Base-by-base conservation (phyloP, 2,113 vertebrate species). In the Haplochromis vanheusdeni region DNA sequence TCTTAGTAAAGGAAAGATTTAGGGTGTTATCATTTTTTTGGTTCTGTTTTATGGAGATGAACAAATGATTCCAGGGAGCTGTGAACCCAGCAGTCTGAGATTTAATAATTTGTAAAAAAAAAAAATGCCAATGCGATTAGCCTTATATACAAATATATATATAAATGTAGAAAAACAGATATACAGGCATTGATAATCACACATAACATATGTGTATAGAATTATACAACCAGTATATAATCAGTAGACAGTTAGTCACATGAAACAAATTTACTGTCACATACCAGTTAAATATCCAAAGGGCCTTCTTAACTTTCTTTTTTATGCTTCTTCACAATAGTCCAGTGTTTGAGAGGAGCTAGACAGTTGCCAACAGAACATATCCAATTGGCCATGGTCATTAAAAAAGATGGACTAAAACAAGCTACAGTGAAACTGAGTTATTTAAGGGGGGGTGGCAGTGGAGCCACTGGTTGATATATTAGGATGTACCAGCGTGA, bases 351-450 rank as follows among this genome's bases (percentile, higher is more conserved):
- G 51, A 89, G 88, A 73, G 47, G 49, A 86, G 83, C n/a, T 35
- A 86, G 77, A 89, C 83, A 90, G 85, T 94, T 95, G 94, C 95
- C 96, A 96, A 84, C 90, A 92, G 92, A 94, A 94, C 95, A 95
- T 96, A 95, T 96, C 94, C 93, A 96, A 96, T 95, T 96, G 92
- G 96, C 94, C 91, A 89, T 80, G 86, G 92, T 91, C 86, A 94
- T 96, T 96, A 95, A 96, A 96, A 87, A 90, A 82, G 70, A 87
- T 79, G 40, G 91, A 90, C 92, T 95, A 86, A 95, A 95, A 96
- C 92, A 96, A 96, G 94, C 94, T 89, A 90, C 85, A 82, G 92
- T 91, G 87, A 96, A 94, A 96, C 91, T 19, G 86, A 94, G 93
- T 95, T 94, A 94, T 89, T 93, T 81, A 31, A 51, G 16, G 21